Percentiles rank a stretch among this genome's conserved stretches.
Evolutionary conservation across 2,797 vertebrate species (phyloP).

Genomic region (Eulemur mongoz): DNA sequence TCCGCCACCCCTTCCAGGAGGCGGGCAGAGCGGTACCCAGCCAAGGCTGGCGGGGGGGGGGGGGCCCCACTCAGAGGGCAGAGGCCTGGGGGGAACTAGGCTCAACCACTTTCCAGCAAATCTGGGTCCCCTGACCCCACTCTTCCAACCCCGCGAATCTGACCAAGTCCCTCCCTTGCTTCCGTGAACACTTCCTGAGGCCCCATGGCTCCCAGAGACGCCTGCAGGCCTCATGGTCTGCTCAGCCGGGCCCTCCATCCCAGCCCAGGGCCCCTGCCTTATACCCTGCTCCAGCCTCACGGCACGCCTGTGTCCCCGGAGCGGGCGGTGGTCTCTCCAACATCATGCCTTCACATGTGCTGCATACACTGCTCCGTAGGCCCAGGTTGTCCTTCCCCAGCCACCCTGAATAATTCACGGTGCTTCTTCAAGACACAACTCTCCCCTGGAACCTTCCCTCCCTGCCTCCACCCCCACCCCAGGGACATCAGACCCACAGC

Average conservation of each 20-base stretch:
- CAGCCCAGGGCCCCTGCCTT: neutral
- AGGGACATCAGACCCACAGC: neutral
- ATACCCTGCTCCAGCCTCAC: neutral
- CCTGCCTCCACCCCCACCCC: too few species aligned
- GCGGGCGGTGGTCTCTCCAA: neutral
- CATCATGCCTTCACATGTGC: neutral
- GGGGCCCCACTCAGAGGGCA: neutral
- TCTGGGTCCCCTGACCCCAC: neutral
- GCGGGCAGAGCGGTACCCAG: neutral
- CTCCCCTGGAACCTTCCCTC: neutral
- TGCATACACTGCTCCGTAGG: neutral
- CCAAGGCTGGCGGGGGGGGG: neutral
- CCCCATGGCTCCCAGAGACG: neutral
- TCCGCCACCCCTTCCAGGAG: neutral
- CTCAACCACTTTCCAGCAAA: neutral
- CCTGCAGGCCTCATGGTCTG: neutral
- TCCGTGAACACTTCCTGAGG: neutral
- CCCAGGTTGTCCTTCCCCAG: neutral
- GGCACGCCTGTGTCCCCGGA: fast-evolving
- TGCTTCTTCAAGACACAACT: neutral
- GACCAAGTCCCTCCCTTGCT: neutral
- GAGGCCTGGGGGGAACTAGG: neutral
- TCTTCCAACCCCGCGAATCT: neutral
- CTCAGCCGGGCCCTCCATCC: neutral
- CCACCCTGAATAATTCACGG: neutral